Conservation (phyloP, 35 echinoderm and acorn worm species). For the Lytechinus variegatus region DNA sequence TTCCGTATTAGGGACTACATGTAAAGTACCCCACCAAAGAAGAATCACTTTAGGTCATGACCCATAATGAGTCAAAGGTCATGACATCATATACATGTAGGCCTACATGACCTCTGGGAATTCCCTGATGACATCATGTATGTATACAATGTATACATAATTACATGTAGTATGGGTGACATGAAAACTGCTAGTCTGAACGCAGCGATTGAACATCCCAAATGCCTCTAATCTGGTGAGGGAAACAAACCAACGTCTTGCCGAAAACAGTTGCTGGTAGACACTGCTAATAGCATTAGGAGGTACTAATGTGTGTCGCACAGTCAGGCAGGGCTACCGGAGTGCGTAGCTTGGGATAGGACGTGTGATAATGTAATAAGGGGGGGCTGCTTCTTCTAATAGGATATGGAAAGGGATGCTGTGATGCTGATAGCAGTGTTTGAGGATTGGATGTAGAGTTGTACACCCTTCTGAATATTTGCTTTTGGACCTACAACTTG, state of each 20-base stretch:
- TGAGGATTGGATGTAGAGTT: too few relatives aligned
- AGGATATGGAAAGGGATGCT: background rate
- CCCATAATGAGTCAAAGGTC: too few relatives aligned
- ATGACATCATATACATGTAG: too few relatives aligned
- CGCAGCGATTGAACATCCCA: background rate
- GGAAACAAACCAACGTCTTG: background rate
- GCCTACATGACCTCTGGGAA: too few relatives aligned
- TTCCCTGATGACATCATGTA: too few relatives aligned
- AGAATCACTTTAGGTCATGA: too few relatives aligned
- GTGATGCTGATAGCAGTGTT: background rate
- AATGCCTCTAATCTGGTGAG: background rate
- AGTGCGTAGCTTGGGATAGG: background rate
- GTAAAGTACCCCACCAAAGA: too few relatives aligned
- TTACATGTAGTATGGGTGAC: too few relatives aligned
- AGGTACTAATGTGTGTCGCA: constrained; percentile 17
- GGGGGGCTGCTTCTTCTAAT: background rate
- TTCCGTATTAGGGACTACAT: too few relatives aligned
- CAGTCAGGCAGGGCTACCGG: background rate
- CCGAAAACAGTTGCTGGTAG: background rate
- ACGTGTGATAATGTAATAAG: background rate
- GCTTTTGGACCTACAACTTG: background rate
- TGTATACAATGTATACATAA: too few relatives aligned
- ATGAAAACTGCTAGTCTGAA: too few relatives aligned
- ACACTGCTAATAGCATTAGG: background rate
- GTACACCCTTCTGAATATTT: too few relatives aligned